A percentile compares a stretch with the other conserved stretches of the same genome.
Evolutionary conservation across 1,140 invertebrate genomes (phyloP).

Genomic region (Aricia agestis): DNA sequence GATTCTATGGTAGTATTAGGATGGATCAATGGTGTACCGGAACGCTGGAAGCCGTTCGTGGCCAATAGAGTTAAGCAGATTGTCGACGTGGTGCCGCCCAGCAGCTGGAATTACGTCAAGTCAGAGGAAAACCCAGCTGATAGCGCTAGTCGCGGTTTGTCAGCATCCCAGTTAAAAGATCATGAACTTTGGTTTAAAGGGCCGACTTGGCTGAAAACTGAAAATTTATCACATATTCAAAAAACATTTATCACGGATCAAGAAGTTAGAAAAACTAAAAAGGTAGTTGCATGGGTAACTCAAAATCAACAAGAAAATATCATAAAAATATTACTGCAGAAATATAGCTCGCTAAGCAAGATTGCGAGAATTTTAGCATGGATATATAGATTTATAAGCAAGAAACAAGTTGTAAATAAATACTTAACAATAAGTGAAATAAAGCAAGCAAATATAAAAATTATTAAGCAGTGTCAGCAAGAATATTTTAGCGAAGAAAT

Average conservation of each 20-base stretch:
- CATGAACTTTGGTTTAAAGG: constrained; percentile 32
- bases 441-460: constrained; percentile 22
- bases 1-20: constrained; percentile 30
- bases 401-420: constrained; percentile 4
- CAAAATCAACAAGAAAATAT: constrained; percentile 21
- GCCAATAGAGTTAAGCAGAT: constrained; percentile 29
- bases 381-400: constrained; percentile 26
- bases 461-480: constrained; percentile 20
- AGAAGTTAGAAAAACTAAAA: constrained; percentile 25
- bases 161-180: constrained; percentile 23
- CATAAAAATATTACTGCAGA: constrained; percentile 21
- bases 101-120: constrained; percentile 31
- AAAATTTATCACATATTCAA: constrained; percentile 13
- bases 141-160: constrained; percentile 33
- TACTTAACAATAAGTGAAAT: constrained; percentile 20
- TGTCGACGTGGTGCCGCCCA: constrained; percentile 22
- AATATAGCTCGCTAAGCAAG: constrained; percentile 28
- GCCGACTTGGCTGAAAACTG: constrained; percentile 26
- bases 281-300: constrained; percentile 13
- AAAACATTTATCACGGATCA: constrained; percentile 22
- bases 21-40: constrained; percentile 26
- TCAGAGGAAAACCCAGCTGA: constrained; percentile 34
- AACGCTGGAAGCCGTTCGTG: constrained; percentile 30
- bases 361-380: constrained; percentile 26
- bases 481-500: constrained; percentile 22